Evolutionary conservation across 2,888 invertebrate genomes (phyloP), one percentile per base, ranked within the genome.

Genomic region (Cecidostiba fungosa): DNA sequence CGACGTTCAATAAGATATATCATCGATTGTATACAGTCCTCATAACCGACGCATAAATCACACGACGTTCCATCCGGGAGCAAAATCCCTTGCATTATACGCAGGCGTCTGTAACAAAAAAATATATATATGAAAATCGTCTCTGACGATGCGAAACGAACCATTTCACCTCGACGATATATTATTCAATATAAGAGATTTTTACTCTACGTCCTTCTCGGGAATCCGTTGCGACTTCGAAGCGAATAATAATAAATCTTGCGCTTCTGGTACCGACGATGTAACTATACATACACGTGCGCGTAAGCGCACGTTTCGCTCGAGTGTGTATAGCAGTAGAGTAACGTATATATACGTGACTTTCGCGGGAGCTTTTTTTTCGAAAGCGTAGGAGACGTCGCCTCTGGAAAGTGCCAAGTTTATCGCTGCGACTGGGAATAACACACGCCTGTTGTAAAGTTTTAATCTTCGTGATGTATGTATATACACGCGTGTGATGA

Each of bases 11-110:
- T 50, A 50, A 74, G 74, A 74, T 74, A 74, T 29, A 50, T 50
- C 50, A 54, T n/a, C 8, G 54, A 76, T 76, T 76, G 76, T 54
- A 29, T 12, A 16, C 32, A 23, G 2, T 59, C 16, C 32, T 54
- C 6, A 50, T 76, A 76, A 50, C 32, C 8, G 50, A 50, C 26
- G n/a, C n/a, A 76, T 76, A 76, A 76, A 76, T 76, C 76, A 76
- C 76, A 76, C n/a, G 26, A 2, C 6, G 23, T 23, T n/a, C 14
- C 29, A 12, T 10, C 12, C 10, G 29, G 14, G 26, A 76, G 54
- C 54, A 76, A 54, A 76, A 76, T 36, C 6, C 50, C 50, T 50
- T 16, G 50, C 19, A 26, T 62, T 62, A 62, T 62, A 2, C n/a
- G 1, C 26, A 26, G 5, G 26, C 26, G 62, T 8, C 1, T 26